These are phyloP conservation scores for Eilema caniola DNA, from an alignment of 2,888 invertebrate genomes.

Conservation along the genomic window DNA sequence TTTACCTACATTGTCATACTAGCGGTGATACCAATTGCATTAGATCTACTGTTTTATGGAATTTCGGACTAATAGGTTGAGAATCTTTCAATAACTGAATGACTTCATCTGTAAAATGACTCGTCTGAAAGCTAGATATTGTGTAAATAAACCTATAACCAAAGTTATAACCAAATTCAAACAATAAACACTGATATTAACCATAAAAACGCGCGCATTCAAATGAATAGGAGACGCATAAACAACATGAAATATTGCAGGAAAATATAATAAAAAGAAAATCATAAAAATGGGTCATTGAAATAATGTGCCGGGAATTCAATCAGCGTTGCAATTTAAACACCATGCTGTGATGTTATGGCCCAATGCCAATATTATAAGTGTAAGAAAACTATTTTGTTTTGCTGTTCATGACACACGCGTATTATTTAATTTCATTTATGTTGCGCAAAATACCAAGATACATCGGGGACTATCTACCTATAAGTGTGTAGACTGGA, in stretches of 20 bases:
- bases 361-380: constrained; percentile 46
- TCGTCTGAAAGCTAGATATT: too few relatives aligned
- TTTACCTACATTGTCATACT: too few relatives aligned
- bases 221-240: constrained; percentile 46
- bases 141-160: background rate
- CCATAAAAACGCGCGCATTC: constrained; percentile 41
- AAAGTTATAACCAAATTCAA: constrained; percentile 11
- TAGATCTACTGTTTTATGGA: too few relatives aligned
- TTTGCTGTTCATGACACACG: constrained; percentile 32
- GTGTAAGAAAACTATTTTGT: constrained; percentile 46
- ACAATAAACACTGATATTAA: constrained; percentile 44
- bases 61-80: too few relatives aligned
- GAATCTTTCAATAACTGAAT: background rate
- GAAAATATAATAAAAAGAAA: constrained; percentile 46
- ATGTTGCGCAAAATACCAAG: constrained; percentile 45
- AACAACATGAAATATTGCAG: constrained; percentile 52
- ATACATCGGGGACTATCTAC: constrained; percentile 40
- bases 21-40: too few relatives aligned
- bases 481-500: constrained; percentile 30
- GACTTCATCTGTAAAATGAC: too few relatives aligned
- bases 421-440: constrained; percentile 53
- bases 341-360: constrained; percentile 43
- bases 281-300: constrained; percentile 53
- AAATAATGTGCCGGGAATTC: constrained; percentile 48
- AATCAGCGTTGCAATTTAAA: constrained; percentile 54